These are phyloP conservation scores for Tethya wilhelma DNA, from an alignment of 37 sponge, comb jelly and placozoan species.

Conservation along the genomic window DNA sequence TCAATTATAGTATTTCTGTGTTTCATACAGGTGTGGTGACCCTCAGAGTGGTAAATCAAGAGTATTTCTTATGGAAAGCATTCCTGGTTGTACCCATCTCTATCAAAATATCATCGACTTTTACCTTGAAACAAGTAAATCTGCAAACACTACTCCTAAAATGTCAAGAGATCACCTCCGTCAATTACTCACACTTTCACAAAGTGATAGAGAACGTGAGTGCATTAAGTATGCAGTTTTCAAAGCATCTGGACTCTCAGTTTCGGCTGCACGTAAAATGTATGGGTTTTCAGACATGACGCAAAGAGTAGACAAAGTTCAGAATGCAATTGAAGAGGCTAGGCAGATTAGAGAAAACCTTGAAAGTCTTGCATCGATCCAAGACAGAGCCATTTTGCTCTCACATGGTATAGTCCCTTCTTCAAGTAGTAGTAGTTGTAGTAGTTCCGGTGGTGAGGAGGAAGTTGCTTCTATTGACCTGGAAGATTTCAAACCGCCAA, in stretches of 20 bases:
- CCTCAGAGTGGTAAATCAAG: background rate
- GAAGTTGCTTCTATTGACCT: background rate
- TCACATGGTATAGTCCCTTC: slow-evolving; percentile 1
- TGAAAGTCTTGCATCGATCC: background rate
- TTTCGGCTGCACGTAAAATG: background rate
- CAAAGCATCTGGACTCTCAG: slow-evolving; percentile 19
- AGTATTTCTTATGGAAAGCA: slow-evolving; percentile 3
- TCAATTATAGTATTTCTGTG: too few species aligned
- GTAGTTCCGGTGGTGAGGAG: slow-evolving; percentile 7
- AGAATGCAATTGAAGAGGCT: slow-evolving; percentile 13
- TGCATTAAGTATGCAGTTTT: slow-evolving; percentile 2
- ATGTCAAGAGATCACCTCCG: slow-evolving; percentile 9
- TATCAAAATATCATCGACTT: slow-evolving; percentile 7
- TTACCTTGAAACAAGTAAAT: slow-evolving; percentile 6
- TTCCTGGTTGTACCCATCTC: slow-evolving; percentile 3
- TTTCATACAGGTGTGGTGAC: background rate
- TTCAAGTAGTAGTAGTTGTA: too few species aligned
- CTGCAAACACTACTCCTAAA: background rate
- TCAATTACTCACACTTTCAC: slow-evolving; percentile 23
- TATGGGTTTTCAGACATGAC: slow-evolving; percentile 49
- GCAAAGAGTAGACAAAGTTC: slow-evolving; percentile 4
- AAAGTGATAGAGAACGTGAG: slow-evolving; percentile 21
- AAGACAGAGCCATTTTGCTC: slow-evolving; percentile 32
- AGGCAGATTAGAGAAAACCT: slow-evolving; percentile 20
- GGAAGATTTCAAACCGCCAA: background rate